Evolutionary conservation across 2,888 invertebrate genomes (phyloP).

Genomic region (Uropetala carovei): DNA sequence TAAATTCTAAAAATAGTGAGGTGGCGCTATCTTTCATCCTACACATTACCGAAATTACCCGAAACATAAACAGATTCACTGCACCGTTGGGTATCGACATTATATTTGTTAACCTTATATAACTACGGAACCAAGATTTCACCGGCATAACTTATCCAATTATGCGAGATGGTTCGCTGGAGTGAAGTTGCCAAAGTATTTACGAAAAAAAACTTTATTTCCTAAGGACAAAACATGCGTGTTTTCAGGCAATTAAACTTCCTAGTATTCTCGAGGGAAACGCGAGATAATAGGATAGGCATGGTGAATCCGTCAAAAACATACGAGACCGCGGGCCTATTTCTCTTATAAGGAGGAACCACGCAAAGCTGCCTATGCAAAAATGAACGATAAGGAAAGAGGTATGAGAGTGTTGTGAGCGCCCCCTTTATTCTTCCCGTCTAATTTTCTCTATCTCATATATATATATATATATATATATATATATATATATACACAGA

Average conservation of each 20-base stretch:
- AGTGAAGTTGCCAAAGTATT: not conserved
- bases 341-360: slow-evolving; percentile 22
- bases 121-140: too few species aligned
- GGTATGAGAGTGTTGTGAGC: not conserved
- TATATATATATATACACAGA: too few species aligned
- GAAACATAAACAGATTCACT: too few species aligned
- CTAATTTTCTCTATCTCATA: not conserved
- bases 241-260: not conserved
- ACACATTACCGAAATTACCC: too few species aligned
- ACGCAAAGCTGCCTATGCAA: slow-evolving; percentile 51
- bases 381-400: slow-evolving; percentile 43
- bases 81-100: too few species aligned
- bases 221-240: not conserved
- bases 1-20: too few species aligned
- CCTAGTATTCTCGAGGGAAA: not conserved
- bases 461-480: too few species aligned
- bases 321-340: not conserved
- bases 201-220: not conserved
- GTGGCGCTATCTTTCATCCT: too few species aligned
- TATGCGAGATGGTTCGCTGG: not conserved
- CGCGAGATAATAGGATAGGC: not conserved
- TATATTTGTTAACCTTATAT: too few species aligned
- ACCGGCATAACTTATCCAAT: too few species aligned
- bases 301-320: not conserved
- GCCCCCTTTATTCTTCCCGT: not conserved